phyloP scores from a whole-genome alignment of 2,113 vertebrate genomes.

The Vulpes vulpes region DNA sequence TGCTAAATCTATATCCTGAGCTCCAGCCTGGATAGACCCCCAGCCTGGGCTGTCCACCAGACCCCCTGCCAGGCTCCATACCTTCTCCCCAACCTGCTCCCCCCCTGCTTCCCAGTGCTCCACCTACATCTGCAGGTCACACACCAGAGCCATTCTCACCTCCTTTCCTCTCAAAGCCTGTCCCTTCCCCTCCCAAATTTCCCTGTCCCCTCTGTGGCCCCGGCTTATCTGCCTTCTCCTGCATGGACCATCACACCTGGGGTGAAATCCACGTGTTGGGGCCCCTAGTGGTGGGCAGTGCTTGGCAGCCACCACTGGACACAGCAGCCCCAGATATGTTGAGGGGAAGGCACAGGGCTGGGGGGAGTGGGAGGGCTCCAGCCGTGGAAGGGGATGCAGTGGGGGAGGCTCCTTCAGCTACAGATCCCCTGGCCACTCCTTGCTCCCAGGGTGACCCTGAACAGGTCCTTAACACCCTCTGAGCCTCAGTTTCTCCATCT shows the following conservation, averaged over 20 bases:
- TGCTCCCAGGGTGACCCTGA: neutral
- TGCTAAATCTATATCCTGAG: neutral
- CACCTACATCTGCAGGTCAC: neutral
- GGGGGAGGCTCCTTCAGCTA: neutral
- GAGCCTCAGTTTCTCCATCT: neutral
- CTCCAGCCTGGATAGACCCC: neutral
- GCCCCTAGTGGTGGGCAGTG: conserved; percentile 67
- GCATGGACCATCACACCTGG: conserved; percentile 85
- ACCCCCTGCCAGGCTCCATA: neutral
- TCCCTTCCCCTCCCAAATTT: neutral
- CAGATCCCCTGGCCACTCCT: neutral
- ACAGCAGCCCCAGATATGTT: neutral
- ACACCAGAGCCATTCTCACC: neutral
- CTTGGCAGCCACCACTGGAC: neutral
- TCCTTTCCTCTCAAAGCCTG: neutral
- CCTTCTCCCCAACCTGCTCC: neutral
- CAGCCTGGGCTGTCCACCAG: neutral
- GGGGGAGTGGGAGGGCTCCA: no score
- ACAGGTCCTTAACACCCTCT: no score
- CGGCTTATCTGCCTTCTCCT: conserved; percentile 86
- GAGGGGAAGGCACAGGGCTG: neutral
- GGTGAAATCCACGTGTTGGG: conserved; percentile 90
- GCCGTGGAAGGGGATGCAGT: conserved; percentile 50
- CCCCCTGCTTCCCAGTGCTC: neutral
- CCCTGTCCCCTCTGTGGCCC: neutral